Conservation (phyloP, 1,140 invertebrate species). For the Onthophagus taurus region DNA sequence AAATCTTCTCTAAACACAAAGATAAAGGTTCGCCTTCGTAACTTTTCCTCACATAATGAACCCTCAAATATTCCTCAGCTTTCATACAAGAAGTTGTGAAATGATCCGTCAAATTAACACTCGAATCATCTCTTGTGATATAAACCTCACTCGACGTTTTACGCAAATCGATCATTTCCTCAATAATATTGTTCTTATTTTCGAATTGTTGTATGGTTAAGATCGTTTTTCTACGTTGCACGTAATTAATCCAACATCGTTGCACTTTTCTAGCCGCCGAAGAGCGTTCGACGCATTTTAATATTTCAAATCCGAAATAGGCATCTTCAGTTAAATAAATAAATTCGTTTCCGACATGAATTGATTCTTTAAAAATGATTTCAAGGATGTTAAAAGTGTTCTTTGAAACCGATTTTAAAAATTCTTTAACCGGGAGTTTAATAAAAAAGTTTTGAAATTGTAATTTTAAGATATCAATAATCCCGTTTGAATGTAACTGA, state of each 20-base stretch:
- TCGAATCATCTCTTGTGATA: not conserved
- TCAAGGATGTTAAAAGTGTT: conserved; percentile 3
- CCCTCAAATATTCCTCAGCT: conserved; percentile 6
- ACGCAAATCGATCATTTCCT: conserved; percentile 7
- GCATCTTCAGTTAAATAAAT: conserved; percentile 6
- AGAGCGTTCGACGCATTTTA: conserved; percentile 4
- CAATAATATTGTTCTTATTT: no score
- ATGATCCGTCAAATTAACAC: not conserved
- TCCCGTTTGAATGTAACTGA: conserved; percentile 16
- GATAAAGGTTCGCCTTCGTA: conserved; percentile 10
- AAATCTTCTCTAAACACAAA: conserved; percentile 6
- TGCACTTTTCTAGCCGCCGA: conserved; percentile 8
- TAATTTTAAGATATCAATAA: conserved; percentile 20
- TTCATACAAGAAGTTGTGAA: conserved; percentile 6
- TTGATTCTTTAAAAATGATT: not conserved
- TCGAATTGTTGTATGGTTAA: no score
- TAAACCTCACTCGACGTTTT: conserved; percentile 2
- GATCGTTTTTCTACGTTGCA: not conserved
- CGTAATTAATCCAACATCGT: not conserved
- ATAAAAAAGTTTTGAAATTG: conserved; percentile 17
- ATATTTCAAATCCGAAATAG: conserved; percentile 4
- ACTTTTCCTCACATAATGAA: conserved; percentile 3
- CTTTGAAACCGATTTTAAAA: not conserved
- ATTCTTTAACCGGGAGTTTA: not conserved
- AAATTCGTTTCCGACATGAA: conserved; percentile 6